phyloP scores from a whole-genome alignment of 2,113 vertebrate genomes.

The Panthera uncia region DNA sequence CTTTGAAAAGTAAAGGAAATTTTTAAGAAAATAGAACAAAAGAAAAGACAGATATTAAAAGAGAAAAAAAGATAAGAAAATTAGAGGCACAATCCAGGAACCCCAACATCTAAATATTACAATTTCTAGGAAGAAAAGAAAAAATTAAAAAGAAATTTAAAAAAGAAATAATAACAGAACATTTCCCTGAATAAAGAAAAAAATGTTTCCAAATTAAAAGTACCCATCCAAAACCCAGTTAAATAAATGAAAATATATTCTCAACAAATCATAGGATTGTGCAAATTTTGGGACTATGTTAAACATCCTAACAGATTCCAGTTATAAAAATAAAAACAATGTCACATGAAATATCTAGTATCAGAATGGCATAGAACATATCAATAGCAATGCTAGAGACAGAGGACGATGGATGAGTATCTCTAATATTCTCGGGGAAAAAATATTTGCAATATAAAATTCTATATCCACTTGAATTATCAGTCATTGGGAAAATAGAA shows the following conservation, averaged over 20 bases:
- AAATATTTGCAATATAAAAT: neutral
- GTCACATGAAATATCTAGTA: neutral
- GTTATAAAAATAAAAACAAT: neutral
- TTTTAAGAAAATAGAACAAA: neutral
- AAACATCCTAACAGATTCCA: neutral
- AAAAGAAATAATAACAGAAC: neutral
- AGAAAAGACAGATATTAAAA: neutral
- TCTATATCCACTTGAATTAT: neutral
- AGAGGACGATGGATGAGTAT: neutral
- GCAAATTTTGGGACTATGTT: neutral
- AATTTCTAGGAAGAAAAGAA: neutral
- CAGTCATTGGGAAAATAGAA: neutral
- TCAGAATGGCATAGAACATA: neutral
- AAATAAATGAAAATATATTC: conserved; percentile 22
- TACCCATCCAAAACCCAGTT: neutral
- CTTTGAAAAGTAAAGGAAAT: neutral
- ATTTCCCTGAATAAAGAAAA: neutral
- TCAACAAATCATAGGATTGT: neutral
- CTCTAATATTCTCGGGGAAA: neutral
- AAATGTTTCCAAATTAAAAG: neutral
- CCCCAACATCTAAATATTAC: neutral
- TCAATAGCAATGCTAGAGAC: neutral
- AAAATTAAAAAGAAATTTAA: neutral
- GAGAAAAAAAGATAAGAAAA: neutral
- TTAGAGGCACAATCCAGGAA: neutral